These are phyloP conservation scores for Epinotia nisella DNA, from an alignment of 2,888 invertebrate species.

Conservation along the genomic window DNA sequence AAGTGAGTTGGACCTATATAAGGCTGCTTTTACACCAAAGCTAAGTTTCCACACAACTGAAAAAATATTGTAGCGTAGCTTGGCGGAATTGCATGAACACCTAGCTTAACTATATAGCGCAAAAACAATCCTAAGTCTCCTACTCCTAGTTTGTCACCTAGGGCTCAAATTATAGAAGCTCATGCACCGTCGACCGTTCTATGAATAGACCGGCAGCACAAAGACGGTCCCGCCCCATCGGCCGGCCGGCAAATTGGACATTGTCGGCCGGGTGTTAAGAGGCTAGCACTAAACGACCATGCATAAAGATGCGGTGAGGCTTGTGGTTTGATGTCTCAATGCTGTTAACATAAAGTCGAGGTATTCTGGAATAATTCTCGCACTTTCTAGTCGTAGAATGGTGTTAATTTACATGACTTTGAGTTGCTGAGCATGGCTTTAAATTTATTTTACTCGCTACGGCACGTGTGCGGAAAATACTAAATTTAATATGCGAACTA, in stretches of 20 bases:
- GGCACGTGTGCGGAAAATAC: no score
- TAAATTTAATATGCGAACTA: no score
- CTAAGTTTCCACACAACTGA: background rate
- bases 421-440: no score
- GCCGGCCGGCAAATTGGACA: slow-evolving; percentile 34
- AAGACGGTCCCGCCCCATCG: slow-evolving; percentile 18
- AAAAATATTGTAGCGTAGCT: background rate
- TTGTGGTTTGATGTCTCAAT: background rate
- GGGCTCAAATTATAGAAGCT: background rate
- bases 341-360: background rate
- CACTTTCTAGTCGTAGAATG: background rate
- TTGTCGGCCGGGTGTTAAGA: slow-evolving; percentile 33
- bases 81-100: background rate
- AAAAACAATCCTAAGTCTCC: background rate
- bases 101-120: no score
- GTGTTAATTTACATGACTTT: background rate
- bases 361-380: background rate
- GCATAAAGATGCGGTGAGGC: slow-evolving; percentile 9
- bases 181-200: background rate
- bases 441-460: no score
- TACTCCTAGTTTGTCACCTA: background rate
- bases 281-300: slow-evolving; percentile 6
- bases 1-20: no score
- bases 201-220: slow-evolving; percentile 1
- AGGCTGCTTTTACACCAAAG: no score